Evolutionary conservation across 2,888 invertebrate species (phyloP), one percentile per base, ranked within the genome.

Genomic region (Thera britannica): DNA sequence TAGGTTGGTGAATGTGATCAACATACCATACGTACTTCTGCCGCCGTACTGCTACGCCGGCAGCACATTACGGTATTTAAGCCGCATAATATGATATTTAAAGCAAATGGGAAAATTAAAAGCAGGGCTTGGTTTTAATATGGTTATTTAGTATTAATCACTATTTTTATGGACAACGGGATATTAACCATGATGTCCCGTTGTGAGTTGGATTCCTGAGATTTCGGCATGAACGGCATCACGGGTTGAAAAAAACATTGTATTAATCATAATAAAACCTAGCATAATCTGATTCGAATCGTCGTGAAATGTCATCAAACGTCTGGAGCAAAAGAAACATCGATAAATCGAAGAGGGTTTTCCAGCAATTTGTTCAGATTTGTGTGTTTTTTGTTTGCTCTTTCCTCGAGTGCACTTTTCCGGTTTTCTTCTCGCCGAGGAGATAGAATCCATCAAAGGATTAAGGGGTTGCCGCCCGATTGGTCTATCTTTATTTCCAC

Each of bases 391-490:
- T 85, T 80, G 84, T 87, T 83, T 88, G 87, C 78, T 77, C 80
- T 73, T 75, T 59, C 23, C 75, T 77, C 75, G 75, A 87, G 87
- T 88, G 89, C 88, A 89, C 86, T 90, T 89, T 89, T 85, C 85
- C 83, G 82, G 85, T 84, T 86, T 88, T 79, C 76, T 79, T 83
- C 80, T 65, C 62, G 72, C 82, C 84, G 83, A 79, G 80, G 78
- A 82, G 81, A 83, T 80, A 77, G 85, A 89, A 92, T 93, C 92
- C 90, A 92, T 93, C 92, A 92, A 91, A 90, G 90, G 93, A 93
- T 93, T 92, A 85, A 58, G 59, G 88, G 83, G 81, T 80, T 82
- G 85, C 88, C 87, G 84, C 84, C 80, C 79, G 84, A 88, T 89
- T 88, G 87, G 84, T 88, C 86, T 83, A 83, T 87, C 86, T 86